Base-by-base conservation (phyloP, 1,140 invertebrate species). In the Drosophila kurseongensis region DNA sequence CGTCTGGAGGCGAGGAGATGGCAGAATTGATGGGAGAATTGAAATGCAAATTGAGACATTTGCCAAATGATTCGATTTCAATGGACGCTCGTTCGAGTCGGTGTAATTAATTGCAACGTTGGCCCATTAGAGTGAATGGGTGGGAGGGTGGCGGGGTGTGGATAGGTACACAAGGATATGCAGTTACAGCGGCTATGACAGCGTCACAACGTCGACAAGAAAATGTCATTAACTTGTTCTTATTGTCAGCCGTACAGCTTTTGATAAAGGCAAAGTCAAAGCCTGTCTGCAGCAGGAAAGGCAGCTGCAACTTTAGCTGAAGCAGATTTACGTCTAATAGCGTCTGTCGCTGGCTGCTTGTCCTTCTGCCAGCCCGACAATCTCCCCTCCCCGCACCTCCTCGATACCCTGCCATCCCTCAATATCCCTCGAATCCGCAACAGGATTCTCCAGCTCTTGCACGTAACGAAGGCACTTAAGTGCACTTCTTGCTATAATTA, bases 1-100 rank as follows among this genome's bases (percentile, higher is more conserved):
- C 98, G 93, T 97, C 97, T 97, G 90, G 8, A 36, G 18, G 35
- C n/a, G n/a, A 18, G 12, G 10, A 2, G n/a, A 18, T 55, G 51
- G 38, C 61, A 7, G 29, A 32, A 32, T 32, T 32, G 45, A 14
- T 36, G 51, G 36, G 41, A 59, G 12, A 75, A 78, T 67, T 54
- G 50, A 67, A 78, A 79, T 83, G 78, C 71, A 76, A 82, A 88
- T 86, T 88, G 72, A 71, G 71, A 81, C 71, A 82, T 86, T 90
- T 78, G 77, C 68, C 80, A 90, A 89, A 86, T 83, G 79, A 86
- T 88, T 86, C 77, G 83, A 88, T 83, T 86, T 88, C 75, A 89
- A 88, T 83, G 66, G 73, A 66, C 73, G 62, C 45, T 76, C 45
- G 61, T 75, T 56, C 59, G 71, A 65, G 80, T 63, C 58, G 62